These are phyloP conservation scores for Noctuana brunneofusca DNA, from an alignment of 2,888 invertebrate genomes.

Conservation along the genomic window DNA sequence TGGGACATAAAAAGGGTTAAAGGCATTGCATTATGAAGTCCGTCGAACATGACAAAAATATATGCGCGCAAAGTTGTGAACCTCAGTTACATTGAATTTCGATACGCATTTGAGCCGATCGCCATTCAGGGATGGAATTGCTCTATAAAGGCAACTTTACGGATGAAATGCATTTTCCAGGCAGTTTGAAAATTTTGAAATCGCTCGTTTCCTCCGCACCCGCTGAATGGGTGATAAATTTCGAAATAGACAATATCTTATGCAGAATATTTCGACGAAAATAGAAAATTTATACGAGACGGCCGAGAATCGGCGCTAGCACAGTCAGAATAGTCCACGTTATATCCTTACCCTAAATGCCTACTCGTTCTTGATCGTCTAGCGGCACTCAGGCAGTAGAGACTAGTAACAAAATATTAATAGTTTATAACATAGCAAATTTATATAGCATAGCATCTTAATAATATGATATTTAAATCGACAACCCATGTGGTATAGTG, in stretches of 20 bases:
- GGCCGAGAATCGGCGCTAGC: not conserved
- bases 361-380: not conserved
- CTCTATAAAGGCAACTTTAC: slow-evolving; percentile 34
- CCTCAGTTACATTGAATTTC: too few relatives aligned
- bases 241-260: slow-evolving; percentile 34
- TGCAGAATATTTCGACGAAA: slow-evolving; percentile 27
- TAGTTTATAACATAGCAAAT: too few relatives aligned
- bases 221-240: slow-evolving; percentile 33
- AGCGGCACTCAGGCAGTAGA: not conserved
- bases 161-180: slow-evolving; percentile 35
- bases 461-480: too few relatives aligned
- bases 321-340: too few relatives aligned
- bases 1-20: too few relatives aligned
- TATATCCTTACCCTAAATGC: not conserved
- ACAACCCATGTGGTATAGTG: too few relatives aligned
- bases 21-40: too few relatives aligned
- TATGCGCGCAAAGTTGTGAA: too few relatives aligned
- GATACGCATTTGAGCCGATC: slow-evolving; percentile 21
- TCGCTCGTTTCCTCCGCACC: slow-evolving; percentile 26
- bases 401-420: too few relatives aligned
- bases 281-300: slow-evolving; percentile 28
- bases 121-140: slow-evolving; percentile 28
- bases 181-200: slow-evolving; percentile 33
- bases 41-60: too few relatives aligned
- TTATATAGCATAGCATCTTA: too few relatives aligned